phyloP scores from a whole-genome alignment of 1,140 invertebrate genomes.

The Bombus affinis region DNA sequence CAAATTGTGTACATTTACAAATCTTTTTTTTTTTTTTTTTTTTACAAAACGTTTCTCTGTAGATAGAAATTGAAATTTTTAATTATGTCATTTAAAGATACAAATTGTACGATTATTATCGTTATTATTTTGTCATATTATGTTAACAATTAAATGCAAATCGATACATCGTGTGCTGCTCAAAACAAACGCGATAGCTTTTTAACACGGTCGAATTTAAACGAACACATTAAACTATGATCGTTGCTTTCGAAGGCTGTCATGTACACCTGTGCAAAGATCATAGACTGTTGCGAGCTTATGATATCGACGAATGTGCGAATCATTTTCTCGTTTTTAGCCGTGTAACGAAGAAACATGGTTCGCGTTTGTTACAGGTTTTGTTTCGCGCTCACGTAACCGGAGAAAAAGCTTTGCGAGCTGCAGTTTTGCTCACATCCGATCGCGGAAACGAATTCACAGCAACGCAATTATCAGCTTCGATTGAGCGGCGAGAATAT shows the following conservation, averaged over 20 bases:
- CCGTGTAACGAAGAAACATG: not conserved
- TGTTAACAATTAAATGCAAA: not conserved
- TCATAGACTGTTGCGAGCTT: not conserved
- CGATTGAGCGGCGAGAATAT: conserved; percentile 1
- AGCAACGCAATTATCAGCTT: conserved; percentile 15
- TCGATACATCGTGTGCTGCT: no score
- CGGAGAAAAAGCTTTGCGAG: not conserved
- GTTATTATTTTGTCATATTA: not conserved
- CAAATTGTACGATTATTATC: not conserved
- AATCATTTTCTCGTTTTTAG: conserved; percentile 13
- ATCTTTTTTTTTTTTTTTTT: not conserved
- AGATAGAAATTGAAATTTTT: not conserved
- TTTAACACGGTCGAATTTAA: not conserved
- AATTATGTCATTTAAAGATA: not conserved
- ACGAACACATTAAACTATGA: not conserved
- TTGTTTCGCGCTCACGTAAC: not conserved
- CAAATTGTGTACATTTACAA: not conserved
- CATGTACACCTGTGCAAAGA: not conserved
- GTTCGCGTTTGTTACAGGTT: not conserved
- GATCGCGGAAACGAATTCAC: not conserved
- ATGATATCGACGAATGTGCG: not conserved
- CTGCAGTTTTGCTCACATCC: not conserved
- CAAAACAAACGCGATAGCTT: not conserved
- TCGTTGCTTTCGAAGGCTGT: not conserved
- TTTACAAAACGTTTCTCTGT: not conserved